phyloP scores from a whole-genome alignment of 1,140 invertebrate genomes.

The Pseudachorutes palmiensis region DNA sequence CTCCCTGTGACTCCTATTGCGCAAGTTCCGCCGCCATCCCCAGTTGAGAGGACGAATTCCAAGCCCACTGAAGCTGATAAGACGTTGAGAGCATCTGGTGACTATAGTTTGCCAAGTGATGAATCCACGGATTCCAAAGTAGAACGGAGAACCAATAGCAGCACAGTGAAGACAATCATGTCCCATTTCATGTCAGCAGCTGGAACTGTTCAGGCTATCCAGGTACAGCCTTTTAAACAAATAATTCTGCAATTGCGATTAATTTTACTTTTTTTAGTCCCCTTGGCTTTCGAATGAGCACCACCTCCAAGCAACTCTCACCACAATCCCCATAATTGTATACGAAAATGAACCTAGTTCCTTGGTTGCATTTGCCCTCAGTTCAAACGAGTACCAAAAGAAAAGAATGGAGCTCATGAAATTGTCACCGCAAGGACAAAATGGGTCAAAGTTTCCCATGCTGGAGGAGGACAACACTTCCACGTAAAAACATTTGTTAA shows the following conservation, averaged over 20 bases:
- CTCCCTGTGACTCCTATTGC: background rate
- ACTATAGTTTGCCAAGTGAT: background rate
- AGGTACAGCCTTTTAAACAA: constrained; percentile 41
- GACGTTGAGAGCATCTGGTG: background rate
- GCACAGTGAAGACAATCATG: constrained; percentile 59
- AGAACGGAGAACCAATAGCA: constrained; percentile 36
- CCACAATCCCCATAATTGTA: constrained; percentile 63
- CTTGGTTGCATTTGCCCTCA: constrained; percentile 75
- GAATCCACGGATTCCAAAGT: constrained; percentile 19
- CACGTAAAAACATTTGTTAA: background rate
- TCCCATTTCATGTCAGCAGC: constrained; percentile 55
- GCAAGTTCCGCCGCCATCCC: background rate
- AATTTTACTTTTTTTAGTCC: constrained; percentile 42
- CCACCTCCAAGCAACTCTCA: constrained; percentile 49
- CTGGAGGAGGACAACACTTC: constrained; percentile 1
- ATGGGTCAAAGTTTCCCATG: too few relatives aligned
- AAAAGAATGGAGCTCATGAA: constrained; percentile 48
- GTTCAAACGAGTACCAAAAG: constrained; percentile 61
- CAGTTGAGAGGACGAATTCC: background rate
- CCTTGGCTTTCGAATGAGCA: constrained; percentile 59
- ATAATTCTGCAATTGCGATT: background rate
- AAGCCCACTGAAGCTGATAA: background rate
- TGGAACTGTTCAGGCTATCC: constrained; percentile 45
- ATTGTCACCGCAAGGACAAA: constrained; percentile 1
- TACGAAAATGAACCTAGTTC: constrained; percentile 80